These are phyloP conservation scores for Icerya purchasi DNA, from an alignment of 2,888 invertebrate species.

Conservation along the genomic window DNA sequence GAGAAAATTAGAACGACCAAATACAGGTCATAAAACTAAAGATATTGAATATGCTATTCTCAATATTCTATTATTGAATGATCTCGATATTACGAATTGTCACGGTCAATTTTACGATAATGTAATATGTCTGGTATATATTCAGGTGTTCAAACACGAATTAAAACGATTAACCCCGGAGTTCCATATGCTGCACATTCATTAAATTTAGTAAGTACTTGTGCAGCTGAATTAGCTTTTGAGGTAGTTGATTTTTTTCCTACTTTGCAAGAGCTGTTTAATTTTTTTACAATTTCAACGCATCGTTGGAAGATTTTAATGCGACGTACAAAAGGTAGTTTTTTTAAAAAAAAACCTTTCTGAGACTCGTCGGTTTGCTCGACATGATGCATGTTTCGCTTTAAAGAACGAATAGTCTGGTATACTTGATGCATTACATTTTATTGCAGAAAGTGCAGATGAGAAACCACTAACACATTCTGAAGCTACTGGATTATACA, in stretches of 20 bases:
- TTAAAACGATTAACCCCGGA: too few species aligned
- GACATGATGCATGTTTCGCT: conserved; percentile 15
- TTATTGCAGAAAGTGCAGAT: conserved; percentile 14
- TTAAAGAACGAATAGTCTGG: conserved; percentile 16
- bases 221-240: background rate
- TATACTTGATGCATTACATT: conserved; percentile 15
- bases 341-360: conserved; percentile 1
- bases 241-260: background rate
- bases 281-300: background rate
- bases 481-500: conserved; percentile 4
- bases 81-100: background rate
- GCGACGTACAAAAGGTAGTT: background rate
- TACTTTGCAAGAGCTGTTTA: background rate
- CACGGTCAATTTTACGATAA: conserved; percentile 3
- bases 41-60: conserved; percentile 1
- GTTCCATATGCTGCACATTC: background rate
- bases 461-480: conserved; percentile 11
- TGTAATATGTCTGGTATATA: conserved; percentile 4
- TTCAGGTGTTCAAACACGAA: conserved; percentile 1
- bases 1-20: conserved; percentile 1
- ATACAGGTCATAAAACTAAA: conserved; percentile 4
- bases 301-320: background rate
- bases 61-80: background rate
- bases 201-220: conserved; percentile 1
- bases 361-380: conserved; percentile 16